Percentiles rank a stretch among this genome's conserved stretches.
phyloP scores from a whole-genome alignment of 2,888 invertebrate species.

The Cataglyphis cursor region DNA sequence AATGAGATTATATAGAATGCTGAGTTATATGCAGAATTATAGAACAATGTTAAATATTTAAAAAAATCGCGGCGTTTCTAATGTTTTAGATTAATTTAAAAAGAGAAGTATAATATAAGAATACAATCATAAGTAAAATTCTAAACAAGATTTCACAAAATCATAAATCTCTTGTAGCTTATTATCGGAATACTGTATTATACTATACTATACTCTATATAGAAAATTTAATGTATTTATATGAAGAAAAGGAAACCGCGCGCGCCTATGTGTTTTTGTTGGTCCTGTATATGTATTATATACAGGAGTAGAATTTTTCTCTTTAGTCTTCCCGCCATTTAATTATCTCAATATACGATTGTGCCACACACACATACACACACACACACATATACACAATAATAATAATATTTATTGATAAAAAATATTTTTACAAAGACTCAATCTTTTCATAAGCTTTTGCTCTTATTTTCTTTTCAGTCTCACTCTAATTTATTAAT shows the following conservation, averaged over 20 bases:
- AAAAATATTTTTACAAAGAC: no score
- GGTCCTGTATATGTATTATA: slow-evolving; percentile 54
- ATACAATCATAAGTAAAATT: neutral
- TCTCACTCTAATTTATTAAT: no score
- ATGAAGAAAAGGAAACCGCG: neutral
- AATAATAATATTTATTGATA: slow-evolving; percentile 52
- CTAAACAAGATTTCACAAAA: neutral
- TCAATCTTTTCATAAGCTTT: no score
- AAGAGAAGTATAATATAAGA: neutral
- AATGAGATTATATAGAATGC: neutral
- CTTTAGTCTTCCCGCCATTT: slow-evolving; percentile 85
- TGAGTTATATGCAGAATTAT: neutral
- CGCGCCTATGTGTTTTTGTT: slow-evolving; percentile 79
- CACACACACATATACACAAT: no score
- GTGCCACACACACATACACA: slow-evolving; percentile 60
- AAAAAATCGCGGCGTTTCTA: neutral
- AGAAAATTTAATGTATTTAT: neutral
- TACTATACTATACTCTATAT: no score
- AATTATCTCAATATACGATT: slow-evolving; percentile 81
- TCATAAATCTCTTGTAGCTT: neutral
- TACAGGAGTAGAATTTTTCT: slow-evolving; percentile 77
- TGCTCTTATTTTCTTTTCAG: no score
- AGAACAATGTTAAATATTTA: neutral
- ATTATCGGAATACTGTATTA: neutral
- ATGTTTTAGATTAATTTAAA: neutral